These are phyloP conservation scores for Ictalurus furcatus DNA, from an alignment of 2,113 vertebrate genomes.

Conservation along the genomic window DNA sequence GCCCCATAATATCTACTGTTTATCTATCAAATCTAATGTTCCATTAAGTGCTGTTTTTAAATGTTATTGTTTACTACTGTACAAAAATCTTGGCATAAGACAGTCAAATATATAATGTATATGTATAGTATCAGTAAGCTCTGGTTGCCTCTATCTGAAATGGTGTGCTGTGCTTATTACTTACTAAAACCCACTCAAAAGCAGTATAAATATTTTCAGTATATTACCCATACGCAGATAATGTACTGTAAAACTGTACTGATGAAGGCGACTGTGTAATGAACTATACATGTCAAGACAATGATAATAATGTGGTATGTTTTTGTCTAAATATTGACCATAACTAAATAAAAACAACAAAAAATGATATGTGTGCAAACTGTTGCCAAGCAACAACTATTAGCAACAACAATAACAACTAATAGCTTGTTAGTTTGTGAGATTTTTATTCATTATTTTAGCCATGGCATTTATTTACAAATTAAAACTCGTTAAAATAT, in stretches of 20 bases:
- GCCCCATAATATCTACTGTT: not conserved
- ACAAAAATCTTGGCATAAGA: not conserved
- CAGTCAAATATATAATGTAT: not conserved
- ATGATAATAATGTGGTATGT: not conserved
- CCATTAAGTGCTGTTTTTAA: not conserved
- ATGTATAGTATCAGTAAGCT: not conserved
- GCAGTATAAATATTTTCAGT: not conserved
- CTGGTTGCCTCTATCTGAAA: not conserved
- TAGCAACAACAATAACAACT: too few relatives aligned
- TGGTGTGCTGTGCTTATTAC: not conserved
- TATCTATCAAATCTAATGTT: not conserved
- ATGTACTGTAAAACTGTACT: not conserved
- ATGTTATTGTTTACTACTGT: not conserved
- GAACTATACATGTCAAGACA: not conserved
- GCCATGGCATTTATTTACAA: not conserved
- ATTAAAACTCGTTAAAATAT: not conserved
- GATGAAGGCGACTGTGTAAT: not conserved
- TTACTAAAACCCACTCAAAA: not conserved
- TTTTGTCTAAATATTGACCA: not conserved
- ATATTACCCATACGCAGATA: not conserved
- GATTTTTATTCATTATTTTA: not conserved
- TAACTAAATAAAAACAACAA: not conserved
- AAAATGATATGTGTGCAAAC: not conserved
- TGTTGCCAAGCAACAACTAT: not conserved
- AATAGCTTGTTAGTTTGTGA: not conserved